These are phyloP conservation scores for Keiferia lycopersicella DNA, from an alignment of 2,888 invertebrate species.

Conservation along the genomic window DNA sequence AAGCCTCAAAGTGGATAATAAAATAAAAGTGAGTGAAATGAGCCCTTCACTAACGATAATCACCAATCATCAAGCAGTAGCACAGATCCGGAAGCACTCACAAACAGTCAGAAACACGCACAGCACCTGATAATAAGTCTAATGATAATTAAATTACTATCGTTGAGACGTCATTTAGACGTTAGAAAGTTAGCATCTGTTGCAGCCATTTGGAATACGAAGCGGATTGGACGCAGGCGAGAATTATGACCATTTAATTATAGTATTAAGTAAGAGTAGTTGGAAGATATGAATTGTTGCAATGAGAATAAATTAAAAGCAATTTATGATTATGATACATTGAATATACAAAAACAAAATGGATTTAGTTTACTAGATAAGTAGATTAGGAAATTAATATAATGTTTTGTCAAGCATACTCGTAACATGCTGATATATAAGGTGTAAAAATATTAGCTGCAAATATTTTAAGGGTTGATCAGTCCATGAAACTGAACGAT, in stretches of 20 bases:
- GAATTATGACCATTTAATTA: neutral
- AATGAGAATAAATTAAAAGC: too few species aligned
- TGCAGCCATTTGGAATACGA: constrained; percentile 20
- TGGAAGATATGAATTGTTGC: too few species aligned
- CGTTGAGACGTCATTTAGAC: constrained; percentile 32
- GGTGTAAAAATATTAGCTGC: too few species aligned
- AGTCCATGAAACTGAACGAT: too few species aligned
- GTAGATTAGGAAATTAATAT: too few species aligned
- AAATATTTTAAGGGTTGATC: too few species aligned
- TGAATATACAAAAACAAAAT: too few species aligned
- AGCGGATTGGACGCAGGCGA: neutral
- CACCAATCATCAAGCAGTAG: constrained; percentile 8
- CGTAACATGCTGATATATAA: too few species aligned
- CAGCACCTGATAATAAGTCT: constrained; percentile 20
- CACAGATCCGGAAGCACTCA: constrained; percentile 1
- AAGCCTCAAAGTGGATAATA: neutral
- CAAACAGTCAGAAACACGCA: neutral
- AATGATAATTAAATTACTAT: constrained; percentile 31
- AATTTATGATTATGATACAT: too few species aligned
- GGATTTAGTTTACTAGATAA: too few species aligned
- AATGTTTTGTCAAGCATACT: too few species aligned
- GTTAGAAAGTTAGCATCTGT: constrained; percentile 36
- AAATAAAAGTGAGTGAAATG: constrained; percentile 1
- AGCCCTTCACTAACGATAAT: constrained; percentile 7
- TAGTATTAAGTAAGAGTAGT: too few species aligned